Evolutionary conservation across 2,113 vertebrate genomes (phyloP).

Genomic region (Poecile atricapillus): DNA sequence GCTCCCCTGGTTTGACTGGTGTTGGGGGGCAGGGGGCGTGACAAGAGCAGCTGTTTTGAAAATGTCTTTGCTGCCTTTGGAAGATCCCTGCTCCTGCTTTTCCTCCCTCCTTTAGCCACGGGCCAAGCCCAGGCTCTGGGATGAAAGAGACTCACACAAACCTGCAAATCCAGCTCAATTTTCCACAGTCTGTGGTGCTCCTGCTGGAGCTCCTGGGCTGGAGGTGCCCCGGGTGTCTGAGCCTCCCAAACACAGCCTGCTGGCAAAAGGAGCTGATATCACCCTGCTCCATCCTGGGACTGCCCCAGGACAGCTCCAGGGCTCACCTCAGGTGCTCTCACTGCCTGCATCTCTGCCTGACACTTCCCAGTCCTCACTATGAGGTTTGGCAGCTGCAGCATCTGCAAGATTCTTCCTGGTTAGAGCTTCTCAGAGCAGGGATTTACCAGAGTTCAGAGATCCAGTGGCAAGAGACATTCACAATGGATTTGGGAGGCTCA

Average conservation of each 20-base stretch:
- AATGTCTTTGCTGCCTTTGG: background rate
- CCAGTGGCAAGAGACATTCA: background rate
- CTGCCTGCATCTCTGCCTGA: background rate
- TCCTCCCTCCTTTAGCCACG: background rate
- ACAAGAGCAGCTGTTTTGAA: background rate
- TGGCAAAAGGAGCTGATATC: background rate
- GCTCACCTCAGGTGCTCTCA: background rate
- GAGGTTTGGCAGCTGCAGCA: background rate
- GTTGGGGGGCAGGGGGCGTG: rapidly evolving
- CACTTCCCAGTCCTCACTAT: background rate
- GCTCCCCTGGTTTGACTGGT: background rate
- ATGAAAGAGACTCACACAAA: background rate
- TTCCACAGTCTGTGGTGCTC: background rate
- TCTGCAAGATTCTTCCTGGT: background rate
- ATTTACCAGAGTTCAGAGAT: background rate
- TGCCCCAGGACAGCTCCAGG: background rate
- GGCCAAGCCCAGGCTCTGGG: background rate
- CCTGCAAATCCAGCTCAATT: background rate
- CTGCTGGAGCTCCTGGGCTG: background rate
- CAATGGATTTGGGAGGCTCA: background rate
- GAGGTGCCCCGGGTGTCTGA: background rate
- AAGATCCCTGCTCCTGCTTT: background rate
- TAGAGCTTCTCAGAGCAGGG: background rate
- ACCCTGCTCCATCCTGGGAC: background rate
- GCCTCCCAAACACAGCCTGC: background rate